Evolutionary conservation across 2,113 vertebrate genomes (phyloP).

Genomic region (Eulemur rufifrons): DNA sequence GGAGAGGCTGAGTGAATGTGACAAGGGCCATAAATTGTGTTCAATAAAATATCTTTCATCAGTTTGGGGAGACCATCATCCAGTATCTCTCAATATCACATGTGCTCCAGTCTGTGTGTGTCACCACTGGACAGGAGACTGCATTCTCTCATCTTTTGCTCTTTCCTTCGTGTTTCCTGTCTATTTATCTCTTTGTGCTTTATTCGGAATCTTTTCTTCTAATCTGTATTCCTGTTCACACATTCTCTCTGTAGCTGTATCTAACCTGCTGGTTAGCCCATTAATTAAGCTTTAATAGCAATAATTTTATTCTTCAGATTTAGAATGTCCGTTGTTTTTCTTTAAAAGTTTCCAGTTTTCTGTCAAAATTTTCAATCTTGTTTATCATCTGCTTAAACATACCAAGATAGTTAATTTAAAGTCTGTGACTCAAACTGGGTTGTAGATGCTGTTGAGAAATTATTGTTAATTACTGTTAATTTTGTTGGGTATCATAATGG

Average conservation of each 20-base stretch:
- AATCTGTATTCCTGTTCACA: not conserved
- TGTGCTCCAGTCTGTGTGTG: not conserved
- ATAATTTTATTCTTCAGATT: not conserved
- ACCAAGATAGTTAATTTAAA: not conserved
- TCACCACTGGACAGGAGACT: not conserved
- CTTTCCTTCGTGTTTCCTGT: not conserved
- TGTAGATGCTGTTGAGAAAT: not conserved
- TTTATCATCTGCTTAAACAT: not conserved
- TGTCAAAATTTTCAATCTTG: not conserved
- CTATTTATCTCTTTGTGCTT: not conserved
- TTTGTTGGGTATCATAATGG: not conserved
- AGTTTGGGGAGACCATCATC: too few relatives aligned
- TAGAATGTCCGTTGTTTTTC: not conserved
- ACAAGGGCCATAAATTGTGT: not conserved
- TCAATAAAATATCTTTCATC: not conserved
- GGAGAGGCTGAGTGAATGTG: not conserved
- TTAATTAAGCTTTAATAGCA: not conserved
- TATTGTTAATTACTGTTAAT: not conserved
- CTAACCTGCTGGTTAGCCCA: not conserved
- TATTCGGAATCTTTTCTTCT: not conserved
- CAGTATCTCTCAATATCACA: not conserved
- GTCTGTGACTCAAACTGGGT: not conserved
- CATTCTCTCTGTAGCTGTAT: not conserved
- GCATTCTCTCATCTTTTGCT: not conserved
- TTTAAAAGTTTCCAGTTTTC: not conserved